Base-by-base conservation (phyloP, 2,113 vertebrate genomes). In the Stigmatopora nigra region DNA sequence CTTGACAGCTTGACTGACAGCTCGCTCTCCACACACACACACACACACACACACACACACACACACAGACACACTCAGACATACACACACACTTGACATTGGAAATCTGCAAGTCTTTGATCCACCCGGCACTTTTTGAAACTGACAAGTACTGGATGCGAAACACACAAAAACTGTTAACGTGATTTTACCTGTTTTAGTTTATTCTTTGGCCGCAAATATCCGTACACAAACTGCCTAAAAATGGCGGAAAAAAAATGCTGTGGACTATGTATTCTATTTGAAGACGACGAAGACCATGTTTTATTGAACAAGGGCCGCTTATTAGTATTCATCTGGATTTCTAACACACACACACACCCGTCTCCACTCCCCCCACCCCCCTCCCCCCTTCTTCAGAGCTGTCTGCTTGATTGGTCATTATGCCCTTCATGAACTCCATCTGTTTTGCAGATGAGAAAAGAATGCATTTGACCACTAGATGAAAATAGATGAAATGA, bases 1-100 rank as follows among this genome's bases (percentile, higher is more conserved):
- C 75, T 74, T 80, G 84, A 86, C 84, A 88, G 86, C 71, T 77
- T 87, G 84, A 86, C 66, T 86, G 84, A 85, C 86, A 84, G 65
- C 68, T 73, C 68, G 59, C 59, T 22, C 71, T 75, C 67, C 77
- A 65, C 64, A n/a, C 49, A 17, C 41, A n/a, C 71, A 51, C 71
- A 52, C 25, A 31, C 25, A 31, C 25, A n/a, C 71, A 51, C 71
- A 52, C 77, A 65, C 64, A n/a, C 49, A 17, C 41, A n/a, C 71
- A 51, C 71, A 52, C 47, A 52, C 58, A n/a, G 58, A 65, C 38
- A 55, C 38, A 62, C 63, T 31, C 61, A 68, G 65, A 41, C 49
- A 19, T 38, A 69, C 68, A 61, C 78, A 66, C 67, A 63, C 71
- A 44, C 75, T 63, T 78, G 75, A 86, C 81, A 77, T 57, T 78